A percentile compares a stretch with the other conserved stretches of the same genome.
Evolutionary conservation across 2,113 vertebrate genomes (phyloP).

Genomic region (Martes martes): DNA sequence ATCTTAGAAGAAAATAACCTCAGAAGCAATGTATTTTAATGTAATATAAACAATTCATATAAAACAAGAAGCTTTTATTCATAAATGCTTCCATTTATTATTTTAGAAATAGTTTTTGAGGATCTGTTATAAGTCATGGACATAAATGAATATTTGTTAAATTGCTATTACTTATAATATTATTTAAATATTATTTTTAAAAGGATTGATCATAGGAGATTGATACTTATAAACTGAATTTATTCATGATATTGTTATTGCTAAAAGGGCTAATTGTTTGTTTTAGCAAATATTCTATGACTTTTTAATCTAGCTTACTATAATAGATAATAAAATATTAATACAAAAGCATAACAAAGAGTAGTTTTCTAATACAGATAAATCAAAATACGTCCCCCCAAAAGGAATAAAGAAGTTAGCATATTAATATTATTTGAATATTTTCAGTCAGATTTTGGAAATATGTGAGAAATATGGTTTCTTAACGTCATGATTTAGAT

Average conservation of each 20-base stretch:
- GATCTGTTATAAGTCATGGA: background rate
- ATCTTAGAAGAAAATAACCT: background rate
- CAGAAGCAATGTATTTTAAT: background rate
- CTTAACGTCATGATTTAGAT: background rate
- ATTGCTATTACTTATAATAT: background rate
- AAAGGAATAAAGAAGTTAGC: background rate
- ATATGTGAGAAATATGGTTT: background rate
- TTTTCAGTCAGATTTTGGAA: background rate
- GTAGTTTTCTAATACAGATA: background rate
- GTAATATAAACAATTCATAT: background rate
- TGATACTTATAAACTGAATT: background rate
- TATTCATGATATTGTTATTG: background rate
- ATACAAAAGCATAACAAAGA: background rate
- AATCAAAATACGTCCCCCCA: background rate
- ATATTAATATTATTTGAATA: background rate
- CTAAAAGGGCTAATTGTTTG: background rate
- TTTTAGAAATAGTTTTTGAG: background rate
- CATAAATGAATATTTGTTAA: background rate
- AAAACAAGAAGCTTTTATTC: background rate
- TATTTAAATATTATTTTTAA: background rate
- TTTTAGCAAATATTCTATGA: background rate
- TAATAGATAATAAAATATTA: background rate
- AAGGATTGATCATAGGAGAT: background rate
- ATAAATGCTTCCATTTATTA: background rate
- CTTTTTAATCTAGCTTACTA: background rate